A percentile compares a stretch with the other conserved stretches of the same genome.
Evolutionary conservation across 2,113 vertebrate species (phyloP).

Genomic region (Xiphophorus couchianus): DNA sequence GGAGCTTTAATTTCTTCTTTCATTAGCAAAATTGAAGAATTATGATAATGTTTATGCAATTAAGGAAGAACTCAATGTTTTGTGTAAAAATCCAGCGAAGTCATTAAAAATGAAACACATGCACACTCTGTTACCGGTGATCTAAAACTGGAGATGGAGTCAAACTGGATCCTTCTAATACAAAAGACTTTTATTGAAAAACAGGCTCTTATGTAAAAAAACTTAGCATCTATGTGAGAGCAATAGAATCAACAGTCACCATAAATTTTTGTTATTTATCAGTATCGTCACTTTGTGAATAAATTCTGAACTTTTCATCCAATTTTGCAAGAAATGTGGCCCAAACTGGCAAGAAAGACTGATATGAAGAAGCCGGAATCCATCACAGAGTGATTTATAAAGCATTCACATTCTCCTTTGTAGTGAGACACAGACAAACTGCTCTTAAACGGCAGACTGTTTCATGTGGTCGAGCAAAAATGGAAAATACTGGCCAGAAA

Average conservation of each 20-base stretch:
- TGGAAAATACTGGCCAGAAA: conserved; percentile 9
- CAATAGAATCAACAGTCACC: conserved; percentile 65
- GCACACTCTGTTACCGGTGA: neutral
- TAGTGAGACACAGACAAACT: conserved; percentile 24
- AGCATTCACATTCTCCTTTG: conserved; percentile 18
- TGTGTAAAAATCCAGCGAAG: too few relatives aligned
- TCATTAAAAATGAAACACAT: neutral
- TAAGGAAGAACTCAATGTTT: too few relatives aligned
- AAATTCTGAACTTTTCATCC: conserved; percentile 74
- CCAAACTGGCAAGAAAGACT: conserved; percentile 71
- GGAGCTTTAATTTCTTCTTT: too few relatives aligned
- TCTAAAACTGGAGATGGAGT: neutral
- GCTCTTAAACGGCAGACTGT: conserved; percentile 18
- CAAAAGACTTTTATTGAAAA: neutral
- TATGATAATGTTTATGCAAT: too few relatives aligned
- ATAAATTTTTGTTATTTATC: conserved; percentile 72
- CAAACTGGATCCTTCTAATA: neutral
- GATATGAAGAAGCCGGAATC: conserved; percentile 57
- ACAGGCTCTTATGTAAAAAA: conserved; percentile 21
- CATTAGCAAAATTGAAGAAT: too few relatives aligned
- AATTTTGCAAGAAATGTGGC: conserved; percentile 61
- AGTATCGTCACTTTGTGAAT: conserved; percentile 72
- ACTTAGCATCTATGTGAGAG: conserved; percentile 45
- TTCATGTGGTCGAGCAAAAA: conserved; percentile 22
- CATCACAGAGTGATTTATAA: conserved; percentile 52